phyloP scores from a whole-genome alignment of 2,113 vertebrate genomes.

The Ochotona princeps region DNA sequence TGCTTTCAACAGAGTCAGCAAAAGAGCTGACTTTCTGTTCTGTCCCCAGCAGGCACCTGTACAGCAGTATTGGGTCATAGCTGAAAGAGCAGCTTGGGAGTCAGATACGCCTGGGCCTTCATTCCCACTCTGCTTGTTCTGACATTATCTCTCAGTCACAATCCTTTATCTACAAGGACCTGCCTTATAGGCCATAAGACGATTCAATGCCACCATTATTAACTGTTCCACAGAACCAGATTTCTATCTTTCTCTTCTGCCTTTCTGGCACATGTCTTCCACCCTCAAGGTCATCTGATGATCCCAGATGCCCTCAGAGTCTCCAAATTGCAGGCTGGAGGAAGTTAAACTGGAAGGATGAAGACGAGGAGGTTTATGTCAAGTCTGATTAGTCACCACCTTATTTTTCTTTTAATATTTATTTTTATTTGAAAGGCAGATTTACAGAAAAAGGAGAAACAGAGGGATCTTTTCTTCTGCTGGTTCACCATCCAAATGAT shows the following conservation, averaged over 20 bases:
- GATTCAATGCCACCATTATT: not conserved
- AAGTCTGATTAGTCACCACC: not conserved
- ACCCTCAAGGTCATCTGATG: conserved; percentile 13
- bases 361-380: not conserved
- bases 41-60: not conserved
- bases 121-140: not conserved
- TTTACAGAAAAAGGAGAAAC: too few relatives aligned
- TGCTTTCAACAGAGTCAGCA: not conserved
- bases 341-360: not conserved
- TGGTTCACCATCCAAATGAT: too few relatives aligned
- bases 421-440: too few relatives aligned
- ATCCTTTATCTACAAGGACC: not conserved
- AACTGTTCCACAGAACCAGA: not conserved
- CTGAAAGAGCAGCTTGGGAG: not conserved
- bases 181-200: not conserved
- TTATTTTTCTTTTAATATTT: not conserved
- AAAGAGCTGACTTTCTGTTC: not conserved
- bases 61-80: not conserved
- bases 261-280: not conserved
- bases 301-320: not conserved
- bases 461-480: too few relatives aligned
- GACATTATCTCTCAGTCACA: not conserved
- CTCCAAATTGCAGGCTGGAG: not conserved
- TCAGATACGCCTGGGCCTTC: not conserved
- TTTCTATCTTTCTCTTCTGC: not conserved